A percentile compares a stretch with the other conserved stretches of the same genome.
These are phyloP conservation scores for Gasterosteus nipponicus DNA, from an alignment of 2,113 vertebrate genomes.

Conservation along the genomic window DNA sequence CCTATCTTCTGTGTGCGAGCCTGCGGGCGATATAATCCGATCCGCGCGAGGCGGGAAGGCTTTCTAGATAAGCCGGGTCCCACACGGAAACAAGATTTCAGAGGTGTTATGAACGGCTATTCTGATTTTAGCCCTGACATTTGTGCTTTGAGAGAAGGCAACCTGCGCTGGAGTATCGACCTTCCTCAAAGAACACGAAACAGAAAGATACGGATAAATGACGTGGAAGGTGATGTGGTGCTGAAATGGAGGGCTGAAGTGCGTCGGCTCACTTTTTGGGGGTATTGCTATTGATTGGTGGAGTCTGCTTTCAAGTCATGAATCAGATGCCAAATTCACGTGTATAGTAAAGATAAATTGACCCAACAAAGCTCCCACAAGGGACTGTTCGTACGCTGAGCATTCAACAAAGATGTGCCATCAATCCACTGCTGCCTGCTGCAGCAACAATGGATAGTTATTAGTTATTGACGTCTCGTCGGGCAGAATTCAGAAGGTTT, in stretches of 20 bases:
- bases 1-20: constrained; percentile 30
- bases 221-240: background rate
- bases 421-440: background rate
- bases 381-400: background rate
- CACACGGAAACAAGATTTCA: background rate
- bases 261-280: background rate
- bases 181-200: background rate
- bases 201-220: background rate
- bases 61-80: constrained; percentile 36
- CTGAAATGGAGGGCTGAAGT: background rate
- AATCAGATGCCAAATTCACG: background rate
- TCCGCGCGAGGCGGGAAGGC: constrained; percentile 17
- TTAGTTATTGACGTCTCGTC: background rate
- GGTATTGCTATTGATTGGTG: background rate
- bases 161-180: background rate
- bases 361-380: background rate
- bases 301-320: background rate
- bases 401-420: background rate
- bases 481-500: background rate
- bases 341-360: background rate
- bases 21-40: constrained; percentile 41
- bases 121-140: background rate
- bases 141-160: constrained; percentile 16
- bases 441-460: background rate
- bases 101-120: background rate